These are phyloP conservation scores for Neomonachus schauinslandi DNA, from an alignment of 2,113 vertebrate genomes.

Conservation along the genomic window DNA sequence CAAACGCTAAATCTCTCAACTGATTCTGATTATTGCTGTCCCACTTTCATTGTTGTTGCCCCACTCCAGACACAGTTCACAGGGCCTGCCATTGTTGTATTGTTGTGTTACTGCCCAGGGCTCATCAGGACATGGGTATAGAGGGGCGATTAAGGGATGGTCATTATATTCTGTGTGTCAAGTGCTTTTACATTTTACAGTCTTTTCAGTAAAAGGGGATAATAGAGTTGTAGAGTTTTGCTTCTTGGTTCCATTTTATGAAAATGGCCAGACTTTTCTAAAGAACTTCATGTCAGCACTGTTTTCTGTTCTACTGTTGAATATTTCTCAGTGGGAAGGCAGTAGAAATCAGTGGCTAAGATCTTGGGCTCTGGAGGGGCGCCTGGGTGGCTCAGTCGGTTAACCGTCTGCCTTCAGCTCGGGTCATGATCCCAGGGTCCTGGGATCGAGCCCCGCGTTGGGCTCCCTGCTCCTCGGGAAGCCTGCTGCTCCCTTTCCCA, in stretches of 20 bases:
- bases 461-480: too few species aligned
- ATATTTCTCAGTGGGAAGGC: not conserved
- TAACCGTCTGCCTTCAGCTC: too few species aligned
- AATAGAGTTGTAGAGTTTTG: not conserved
- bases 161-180: not conserved
- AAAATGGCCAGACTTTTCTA: not conserved
- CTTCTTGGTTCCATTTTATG: not conserved
- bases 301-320: not conserved
- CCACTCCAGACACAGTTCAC: slow-evolving; percentile 65
- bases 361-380: not conserved
- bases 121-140: not conserved
- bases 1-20: slow-evolving; percentile 54
- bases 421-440: too few species aligned
- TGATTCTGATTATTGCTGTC: slow-evolving; percentile 66
- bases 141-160: slow-evolving; percentile 2
- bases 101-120: slow-evolving; percentile 9
- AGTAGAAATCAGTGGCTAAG: slow-evolving; percentile 4
- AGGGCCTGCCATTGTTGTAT: slow-evolving; percentile 64
- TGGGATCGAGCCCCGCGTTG: too few species aligned
- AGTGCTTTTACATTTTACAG: slow-evolving; percentile 15
- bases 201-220: not conserved
- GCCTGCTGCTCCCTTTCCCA: too few species aligned
- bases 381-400: too few species aligned
- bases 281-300: slow-evolving; percentile 13
- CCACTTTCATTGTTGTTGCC: slow-evolving; percentile 35